These are phyloP conservation scores for Azorinus chamasolen DNA, from an alignment of 2,888 invertebrate species.

Conservation along the genomic window DNA sequence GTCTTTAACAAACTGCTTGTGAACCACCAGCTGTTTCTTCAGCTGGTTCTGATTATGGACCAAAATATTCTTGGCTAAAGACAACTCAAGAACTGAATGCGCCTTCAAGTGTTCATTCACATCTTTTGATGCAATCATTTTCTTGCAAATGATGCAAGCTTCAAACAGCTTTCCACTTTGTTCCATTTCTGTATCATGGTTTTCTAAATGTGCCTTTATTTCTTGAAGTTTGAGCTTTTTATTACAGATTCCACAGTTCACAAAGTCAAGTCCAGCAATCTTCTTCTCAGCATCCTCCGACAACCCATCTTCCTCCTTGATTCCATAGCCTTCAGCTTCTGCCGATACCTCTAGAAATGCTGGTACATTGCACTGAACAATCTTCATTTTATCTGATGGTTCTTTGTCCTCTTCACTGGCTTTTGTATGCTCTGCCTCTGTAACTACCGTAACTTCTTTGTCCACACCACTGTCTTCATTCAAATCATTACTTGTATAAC, in stretches of 20 bases:
- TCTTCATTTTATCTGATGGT: neutral
- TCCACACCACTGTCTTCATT: too few species aligned
- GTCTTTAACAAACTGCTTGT: neutral
- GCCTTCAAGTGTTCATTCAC: conserved; percentile 3
- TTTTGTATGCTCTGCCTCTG: neutral
- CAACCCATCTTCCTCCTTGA: neutral
- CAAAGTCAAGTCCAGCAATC: neutral
- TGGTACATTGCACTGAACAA: conserved; percentile 7
- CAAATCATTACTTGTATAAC: too few species aligned
- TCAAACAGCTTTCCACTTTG: conserved; percentile 2
- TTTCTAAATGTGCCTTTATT: conserved; percentile 16
- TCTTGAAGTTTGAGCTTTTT: conserved; percentile 15
- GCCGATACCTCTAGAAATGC: conserved; percentile 16
- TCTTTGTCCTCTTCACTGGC: neutral
- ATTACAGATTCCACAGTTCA: conserved; percentile 31
- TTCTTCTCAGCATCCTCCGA: neutral
- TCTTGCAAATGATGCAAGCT: conserved; percentile 13
- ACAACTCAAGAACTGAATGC: conserved; percentile 9
- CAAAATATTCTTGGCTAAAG: conserved; percentile 1
- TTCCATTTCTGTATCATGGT: neutral
- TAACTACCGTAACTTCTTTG: too few species aligned
- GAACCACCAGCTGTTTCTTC: neutral
- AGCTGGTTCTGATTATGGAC: neutral
- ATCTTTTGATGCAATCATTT: neutral
- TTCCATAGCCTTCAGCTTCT: neutral